Percentiles rank a stretch among this genome's conserved stretches.
Conservation (phyloP, 1,140 invertebrate genomes). For the Drosophila setifemur region DNA sequence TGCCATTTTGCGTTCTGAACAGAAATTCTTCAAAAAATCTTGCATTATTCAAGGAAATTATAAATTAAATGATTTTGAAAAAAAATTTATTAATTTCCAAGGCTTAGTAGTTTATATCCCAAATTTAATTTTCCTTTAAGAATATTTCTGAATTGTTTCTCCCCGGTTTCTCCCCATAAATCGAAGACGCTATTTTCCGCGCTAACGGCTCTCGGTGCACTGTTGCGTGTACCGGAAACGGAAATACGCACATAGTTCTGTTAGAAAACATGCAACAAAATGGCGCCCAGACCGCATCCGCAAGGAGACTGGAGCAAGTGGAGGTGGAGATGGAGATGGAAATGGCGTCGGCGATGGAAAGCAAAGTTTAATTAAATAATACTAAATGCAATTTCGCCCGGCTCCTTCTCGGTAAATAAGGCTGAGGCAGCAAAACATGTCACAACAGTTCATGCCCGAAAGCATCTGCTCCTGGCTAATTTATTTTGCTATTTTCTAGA, state of each 20-base stretch:
- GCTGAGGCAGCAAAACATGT: slow-evolving; percentile 59
- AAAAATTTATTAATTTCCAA: no score
- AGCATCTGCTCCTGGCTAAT: slow-evolving; percentile 63
- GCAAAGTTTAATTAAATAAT: slow-evolving; percentile 70
- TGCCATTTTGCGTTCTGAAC: neutral
- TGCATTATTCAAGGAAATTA: no score
- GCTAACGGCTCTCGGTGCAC: slow-evolving; percentile 26
- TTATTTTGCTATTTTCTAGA: slow-evolving; percentile 60
- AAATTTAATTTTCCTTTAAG: neutral
- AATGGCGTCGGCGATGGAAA: neutral
- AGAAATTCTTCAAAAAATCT: neutral
- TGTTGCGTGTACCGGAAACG: slow-evolving; percentile 61
- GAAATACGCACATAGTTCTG: slow-evolving; percentile 71
- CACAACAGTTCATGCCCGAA: slow-evolving; percentile 49
- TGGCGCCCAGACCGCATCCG: slow-evolving; percentile 22
- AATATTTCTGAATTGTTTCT: neutral
- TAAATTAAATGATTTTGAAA: no score
- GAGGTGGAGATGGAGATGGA: no score
- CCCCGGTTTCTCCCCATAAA: slow-evolving; percentile 8
- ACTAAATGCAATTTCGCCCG: slow-evolving; percentile 55
- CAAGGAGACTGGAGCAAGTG: neutral
- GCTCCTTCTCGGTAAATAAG: slow-evolving; percentile 21
- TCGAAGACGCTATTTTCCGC: slow-evolving; percentile 28
- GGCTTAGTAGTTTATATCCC: no score
- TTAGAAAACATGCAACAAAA: slow-evolving; percentile 52